Evolutionary conservation across 2,888 invertebrate species (phyloP), one percentile per base, ranked within the genome.

Genomic region (Pomacea canaliculata): DNA sequence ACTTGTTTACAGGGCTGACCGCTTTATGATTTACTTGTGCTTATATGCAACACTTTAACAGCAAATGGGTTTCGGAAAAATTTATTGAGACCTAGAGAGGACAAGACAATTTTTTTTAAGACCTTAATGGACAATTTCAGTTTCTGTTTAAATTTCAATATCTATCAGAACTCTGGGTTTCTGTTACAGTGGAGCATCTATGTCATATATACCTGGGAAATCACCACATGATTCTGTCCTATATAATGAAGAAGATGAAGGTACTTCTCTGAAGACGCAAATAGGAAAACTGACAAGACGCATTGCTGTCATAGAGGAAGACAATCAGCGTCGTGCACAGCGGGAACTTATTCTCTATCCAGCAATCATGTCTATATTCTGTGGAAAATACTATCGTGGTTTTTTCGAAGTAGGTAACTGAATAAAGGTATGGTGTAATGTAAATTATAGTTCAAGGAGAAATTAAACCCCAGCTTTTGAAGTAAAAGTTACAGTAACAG

Each of bases 281-380:
- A 93, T 97, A 87, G 95, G 95, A 46, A 96, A 96, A 90, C 90
- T 97, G 81, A 96, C 96, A 90, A 93, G 96, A 70, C 94, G 97
- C 37, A 94, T 97, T 13, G 94, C 96, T 92, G 94, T 95, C 10
- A 93, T 97, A 81, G 97, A 97, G 91, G 93, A 96, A 80, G 96
- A 97, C 86, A 94, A 95, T 89, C 92, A 95, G 84, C 95, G 95
- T 88, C 93, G 96, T 78, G 94, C 95, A 86, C 96, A 97, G 89
- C 94, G 95, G 83, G 97, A 97, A 88, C 95, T 96, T 89, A 93
- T 96, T 85, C 92, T 96, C 70, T 96, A 95, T 89, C 95, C 95
- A 78, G 92, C 96, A 84, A 95, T 96, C 51, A 93, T 97, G 85
- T 95, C 56, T 97, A 97, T 91, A 93, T 97, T 90, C 92, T 96